Percentiles rank a stretch among this genome's conserved stretches.
Evolutionary conservation across 2,113 vertebrate species (phyloP).

Genomic region (Sorex araneus): DNA sequence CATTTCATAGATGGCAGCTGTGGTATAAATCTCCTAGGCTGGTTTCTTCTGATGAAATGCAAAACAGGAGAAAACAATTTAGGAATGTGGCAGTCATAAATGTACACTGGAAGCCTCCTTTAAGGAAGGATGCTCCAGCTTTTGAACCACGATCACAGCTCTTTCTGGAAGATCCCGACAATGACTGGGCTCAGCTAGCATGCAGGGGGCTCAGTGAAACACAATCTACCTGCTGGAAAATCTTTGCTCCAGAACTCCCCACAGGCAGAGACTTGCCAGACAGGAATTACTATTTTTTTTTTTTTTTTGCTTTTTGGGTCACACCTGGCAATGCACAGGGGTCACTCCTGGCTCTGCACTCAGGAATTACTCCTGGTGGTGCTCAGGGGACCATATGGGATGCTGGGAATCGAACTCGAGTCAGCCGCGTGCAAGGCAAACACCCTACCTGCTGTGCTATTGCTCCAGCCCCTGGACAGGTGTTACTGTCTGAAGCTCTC

Average conservation of each 20-base stretch:
- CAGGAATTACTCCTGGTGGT: too few species aligned
- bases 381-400: too few species aligned
- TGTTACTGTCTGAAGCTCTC: not conserved
- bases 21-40: not conserved
- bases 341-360: too few species aligned
- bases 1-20: not conserved
- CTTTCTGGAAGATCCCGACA: not conserved
- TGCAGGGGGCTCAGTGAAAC: too few species aligned
- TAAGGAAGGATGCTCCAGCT: not conserved
- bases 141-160: not conserved
- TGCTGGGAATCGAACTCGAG: too few species aligned
- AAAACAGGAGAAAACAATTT: not conserved
- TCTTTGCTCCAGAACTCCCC: not conserved
- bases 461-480: too few species aligned
- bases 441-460: too few species aligned
- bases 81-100: not conserved
- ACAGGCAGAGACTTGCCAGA: not conserved
- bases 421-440: too few species aligned
- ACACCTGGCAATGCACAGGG: too few species aligned
- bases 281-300: too few species aligned
- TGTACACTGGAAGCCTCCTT: not conserved
- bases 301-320: too few species aligned
- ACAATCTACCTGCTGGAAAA: not conserved
- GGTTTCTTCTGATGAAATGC: not conserved
- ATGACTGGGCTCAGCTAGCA: not conserved